These are phyloP conservation scores for Cydia fagiglandana DNA, from an alignment of 1,140 invertebrate genomes.

Conservation along the genomic window DNA sequence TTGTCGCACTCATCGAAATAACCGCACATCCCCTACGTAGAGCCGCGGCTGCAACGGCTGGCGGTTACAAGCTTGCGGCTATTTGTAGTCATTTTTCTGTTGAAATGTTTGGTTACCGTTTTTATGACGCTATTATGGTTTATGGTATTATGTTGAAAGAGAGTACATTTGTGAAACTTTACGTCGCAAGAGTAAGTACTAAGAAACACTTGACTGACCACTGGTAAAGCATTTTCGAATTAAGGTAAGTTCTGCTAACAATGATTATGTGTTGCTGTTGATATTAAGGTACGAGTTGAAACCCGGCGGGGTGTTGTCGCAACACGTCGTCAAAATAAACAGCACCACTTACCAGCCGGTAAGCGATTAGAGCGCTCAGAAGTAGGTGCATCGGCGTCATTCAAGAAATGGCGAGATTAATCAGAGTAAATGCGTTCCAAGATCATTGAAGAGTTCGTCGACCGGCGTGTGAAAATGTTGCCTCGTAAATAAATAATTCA, in stretches of 20 bases:
- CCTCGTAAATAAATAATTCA: constrained; percentile 79
- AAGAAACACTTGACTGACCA: background rate
- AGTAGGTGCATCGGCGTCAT: constrained; percentile 52
- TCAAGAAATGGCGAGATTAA: constrained; percentile 68
- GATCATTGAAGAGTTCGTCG: constrained; percentile 72
- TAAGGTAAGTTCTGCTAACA: background rate
- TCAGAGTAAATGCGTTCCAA: constrained; percentile 74
- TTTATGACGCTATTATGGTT: constrained; percentile 23
- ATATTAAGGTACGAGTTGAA: background rate
- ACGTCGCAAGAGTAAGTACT: background rate
- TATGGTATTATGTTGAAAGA: constrained; percentile 12
- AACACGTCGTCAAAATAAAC: background rate
- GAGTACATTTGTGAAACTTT: background rate
- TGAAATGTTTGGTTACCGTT: constrained; percentile 20
- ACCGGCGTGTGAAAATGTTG: constrained; percentile 78
- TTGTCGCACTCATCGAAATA: constrained; percentile 47
- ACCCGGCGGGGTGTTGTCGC: too few relatives aligned
- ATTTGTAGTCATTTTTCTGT: constrained; percentile 26
- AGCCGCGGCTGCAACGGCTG: constrained; percentile 35
- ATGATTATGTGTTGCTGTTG: background rate
- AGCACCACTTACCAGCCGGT: background rate
- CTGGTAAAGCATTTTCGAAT: background rate
- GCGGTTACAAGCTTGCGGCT: constrained; percentile 23
- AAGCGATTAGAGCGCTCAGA: constrained; percentile 35
- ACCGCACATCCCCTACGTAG: constrained; percentile 45